phyloP scores from a whole-genome alignment of 2,113 vertebrate species.

The Prietella phreatophila region DNA sequence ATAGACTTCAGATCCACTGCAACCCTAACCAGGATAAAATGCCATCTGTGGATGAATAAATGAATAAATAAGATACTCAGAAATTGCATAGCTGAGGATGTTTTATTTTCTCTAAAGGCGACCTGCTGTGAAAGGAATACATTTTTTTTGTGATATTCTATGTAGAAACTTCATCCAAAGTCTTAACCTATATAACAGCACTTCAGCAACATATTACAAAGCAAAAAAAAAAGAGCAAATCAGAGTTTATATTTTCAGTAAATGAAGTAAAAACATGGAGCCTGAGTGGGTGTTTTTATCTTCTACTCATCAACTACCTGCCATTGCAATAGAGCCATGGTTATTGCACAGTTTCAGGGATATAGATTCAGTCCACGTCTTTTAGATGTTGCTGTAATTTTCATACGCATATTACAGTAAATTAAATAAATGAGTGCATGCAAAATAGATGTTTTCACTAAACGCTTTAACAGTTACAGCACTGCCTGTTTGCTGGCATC shows the following conservation, averaged over 20 bases:
- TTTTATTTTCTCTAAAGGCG: not conserved
- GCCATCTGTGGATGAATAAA: not conserved
- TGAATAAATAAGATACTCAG: not conserved
- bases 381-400: not conserved
- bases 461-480: not conserved
- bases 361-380: not conserved
- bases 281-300: conserved; percentile 12
- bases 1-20: not conserved
- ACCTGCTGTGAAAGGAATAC: not conserved
- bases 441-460: not conserved
- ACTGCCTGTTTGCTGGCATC: not conserved
- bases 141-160: not conserved
- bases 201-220: not conserved
- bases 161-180: not conserved
- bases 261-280: not conserved
- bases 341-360: not conserved
- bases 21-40: too few relatives aligned
- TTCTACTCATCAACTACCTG: not conserved
- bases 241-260: conserved; percentile 7
- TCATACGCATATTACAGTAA: not conserved
- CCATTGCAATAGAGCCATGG: not conserved
- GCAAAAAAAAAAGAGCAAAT: not conserved
- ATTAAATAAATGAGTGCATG: not conserved
- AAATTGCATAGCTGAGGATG: not conserved
- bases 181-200: not conserved